Conservation (phyloP, 1,140 invertebrate species). For the Thrips palmi region DNA sequence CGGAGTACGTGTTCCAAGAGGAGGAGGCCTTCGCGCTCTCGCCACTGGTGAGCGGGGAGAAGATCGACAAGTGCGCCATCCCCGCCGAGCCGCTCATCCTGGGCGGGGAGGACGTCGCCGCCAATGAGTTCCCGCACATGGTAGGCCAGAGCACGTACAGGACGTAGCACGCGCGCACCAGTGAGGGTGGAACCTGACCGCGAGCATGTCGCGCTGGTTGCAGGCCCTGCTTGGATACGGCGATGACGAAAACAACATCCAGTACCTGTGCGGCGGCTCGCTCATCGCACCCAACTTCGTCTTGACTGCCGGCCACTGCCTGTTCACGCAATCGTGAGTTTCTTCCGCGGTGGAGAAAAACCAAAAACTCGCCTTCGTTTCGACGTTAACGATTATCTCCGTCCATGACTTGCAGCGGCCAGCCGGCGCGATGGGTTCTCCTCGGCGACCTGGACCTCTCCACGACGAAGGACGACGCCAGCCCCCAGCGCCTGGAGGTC, state of each 20-base stretch:
- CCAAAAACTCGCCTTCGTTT: background rate
- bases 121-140: conserved; percentile 38
- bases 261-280: conserved; percentile 26
- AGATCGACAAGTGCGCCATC: conserved; percentile 23
- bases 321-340: conserved; percentile 15
- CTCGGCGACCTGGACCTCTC: conserved; percentile 22
- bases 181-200: background rate
- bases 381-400: background rate
- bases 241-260: conserved; percentile 5
- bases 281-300: conserved; percentile 28
- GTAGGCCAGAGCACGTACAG: conserved; percentile 17
- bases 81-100: conserved; percentile 28
- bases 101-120: conserved; percentile 25
- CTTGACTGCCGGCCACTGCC: conserved; percentile 30
- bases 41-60: too few species aligned
- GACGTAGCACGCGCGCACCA: background rate
- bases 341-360: background rate
- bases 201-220: conserved; percentile 3
- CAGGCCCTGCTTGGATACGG: conserved; percentile 18
- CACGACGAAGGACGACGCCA: conserved; percentile 10
- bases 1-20: too few species aligned
- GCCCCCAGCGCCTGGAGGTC: conserved; percentile 17
- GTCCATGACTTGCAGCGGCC: conserved; percentile 14
- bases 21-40: too few species aligned
- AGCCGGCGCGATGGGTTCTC: conserved; percentile 18